These are phyloP conservation scores for Ammospiza maritima DNA, from an alignment of 2,797 vertebrate species.

Conservation along the genomic window DNA sequence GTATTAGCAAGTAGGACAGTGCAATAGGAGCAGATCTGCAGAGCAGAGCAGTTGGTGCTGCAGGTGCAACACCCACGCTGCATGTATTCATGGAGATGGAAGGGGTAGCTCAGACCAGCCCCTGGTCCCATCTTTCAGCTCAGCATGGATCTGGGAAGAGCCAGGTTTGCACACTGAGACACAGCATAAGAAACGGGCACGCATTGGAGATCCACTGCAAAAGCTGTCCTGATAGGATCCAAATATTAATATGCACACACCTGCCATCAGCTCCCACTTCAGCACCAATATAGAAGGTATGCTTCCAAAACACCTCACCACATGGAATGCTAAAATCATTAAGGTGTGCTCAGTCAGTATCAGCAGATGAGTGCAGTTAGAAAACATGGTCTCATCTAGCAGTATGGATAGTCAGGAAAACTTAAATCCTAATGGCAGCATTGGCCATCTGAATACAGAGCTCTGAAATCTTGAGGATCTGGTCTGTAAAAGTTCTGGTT, in stretches of 20 bases:
- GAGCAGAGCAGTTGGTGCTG: neutral
- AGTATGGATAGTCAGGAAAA: neutral
- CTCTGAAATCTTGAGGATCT: neutral
- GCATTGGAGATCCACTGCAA: neutral
- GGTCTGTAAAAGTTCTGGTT: neutral
- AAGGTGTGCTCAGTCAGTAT: neutral
- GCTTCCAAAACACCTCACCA: neutral
- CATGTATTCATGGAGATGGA: neutral
- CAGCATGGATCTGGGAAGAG: neutral
- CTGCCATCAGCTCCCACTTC: neutral
- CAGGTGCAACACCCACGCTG: neutral
- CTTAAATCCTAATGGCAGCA: neutral
- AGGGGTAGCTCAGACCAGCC: neutral
- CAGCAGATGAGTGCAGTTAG: neutral
- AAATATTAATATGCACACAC: neutral
- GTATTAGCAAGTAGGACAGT: neutral
- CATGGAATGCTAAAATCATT: neutral
- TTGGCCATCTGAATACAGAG: neutral
- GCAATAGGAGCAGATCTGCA: neutral
- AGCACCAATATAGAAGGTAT: neutral
- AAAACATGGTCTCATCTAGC: neutral
- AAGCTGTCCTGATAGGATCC: neutral
- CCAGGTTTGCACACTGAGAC: rapidly evolving
- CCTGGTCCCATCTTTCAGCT: neutral
- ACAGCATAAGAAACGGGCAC: neutral